A percentile compares a stretch with the other conserved stretches of the same genome.
These are phyloP conservation scores for Ptilonorhynchus violaceus DNA, from an alignment of 2,113 vertebrate genomes.

Conservation along the genomic window DNA sequence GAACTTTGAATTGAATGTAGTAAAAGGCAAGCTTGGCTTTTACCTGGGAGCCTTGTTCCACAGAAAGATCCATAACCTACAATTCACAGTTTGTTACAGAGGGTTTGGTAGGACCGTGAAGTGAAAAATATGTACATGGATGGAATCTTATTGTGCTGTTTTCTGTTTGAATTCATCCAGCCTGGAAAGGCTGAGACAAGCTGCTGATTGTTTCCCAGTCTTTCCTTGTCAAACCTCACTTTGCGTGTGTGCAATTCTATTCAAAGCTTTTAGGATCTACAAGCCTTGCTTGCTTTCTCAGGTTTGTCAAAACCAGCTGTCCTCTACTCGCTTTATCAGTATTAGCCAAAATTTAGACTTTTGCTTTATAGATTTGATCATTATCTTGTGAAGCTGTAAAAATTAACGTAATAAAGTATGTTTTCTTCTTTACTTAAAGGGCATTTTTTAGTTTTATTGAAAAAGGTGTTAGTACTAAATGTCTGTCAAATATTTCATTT, in stretches of 20 bases:
- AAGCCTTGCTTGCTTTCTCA: background rate
- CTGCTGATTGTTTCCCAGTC: conserved; percentile 20
- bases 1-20: conserved; percentile 1
- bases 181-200: background rate
- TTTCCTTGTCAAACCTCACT: background rate
- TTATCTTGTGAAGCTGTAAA: background rate
- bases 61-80: background rate
- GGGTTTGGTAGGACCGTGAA: conserved; percentile 1
- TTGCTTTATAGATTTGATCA: background rate
- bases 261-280: background rate
- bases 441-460: background rate
- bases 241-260: background rate
- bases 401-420: background rate
- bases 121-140: background rate
- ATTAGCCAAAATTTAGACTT: background rate
- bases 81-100: conserved; percentile 9
- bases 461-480: conserved; percentile 26
- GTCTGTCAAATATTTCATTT: background rate
- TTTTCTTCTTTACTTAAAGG: background rate
- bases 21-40: conserved; percentile 25
- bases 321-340: background rate
- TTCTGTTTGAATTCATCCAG: conserved; percentile 38
- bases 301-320: background rate
- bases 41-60: background rate
- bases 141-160: background rate